Base-by-base conservation (phyloP, 2,888 invertebrate genomes). In the Brachypterus glaber region DNA sequence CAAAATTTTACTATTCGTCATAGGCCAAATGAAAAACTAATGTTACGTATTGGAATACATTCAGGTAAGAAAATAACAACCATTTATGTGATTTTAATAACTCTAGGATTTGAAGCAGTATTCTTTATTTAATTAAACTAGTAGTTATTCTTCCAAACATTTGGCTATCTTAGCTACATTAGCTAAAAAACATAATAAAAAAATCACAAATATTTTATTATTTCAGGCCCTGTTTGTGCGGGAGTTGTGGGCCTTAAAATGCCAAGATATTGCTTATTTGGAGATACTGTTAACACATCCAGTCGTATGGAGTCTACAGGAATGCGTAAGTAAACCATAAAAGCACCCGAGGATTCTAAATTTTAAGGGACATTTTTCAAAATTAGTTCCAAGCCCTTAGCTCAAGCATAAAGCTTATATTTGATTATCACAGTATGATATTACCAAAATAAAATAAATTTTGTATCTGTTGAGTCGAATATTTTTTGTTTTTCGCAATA, bases 221-320 rank as follows among this genome's bases (percentile, higher is more conserved):
- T 59, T 56, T 15, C 53, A 82, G 84, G 91, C 4, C 88, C 90
- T 0, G 90, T 90, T 9, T 91, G 91, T 55, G 90, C 91, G 1
- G 92, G 91, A 1, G 91, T 92, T 0, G 91, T 92, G 0, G 91
- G 91, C 0, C 66, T 87, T 3, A 92, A 91, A 67, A 92, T 92
- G 91, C 92, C 92, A 0, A 72, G 92, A 30, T 92, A 90, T 57
- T 92, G 91, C 55, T 68, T 92, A 2, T 92, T 92, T 55, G 92
- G 92, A 0, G 92, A 92, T 58, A 92, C 92, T 0, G 92, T 92
- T 1, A 92, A 91, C 58, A 91, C 91, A 0, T 84, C 89, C 1
- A 86, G 86, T 40, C 72, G 89, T 13, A 86, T 89, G 74, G 89
- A 89, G 65, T 88, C 88, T 0, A 84, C 84, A 1, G 88, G 88